Conservation (phyloP, 2,113 vertebrate species). For the Nothocercus julius region DNA sequence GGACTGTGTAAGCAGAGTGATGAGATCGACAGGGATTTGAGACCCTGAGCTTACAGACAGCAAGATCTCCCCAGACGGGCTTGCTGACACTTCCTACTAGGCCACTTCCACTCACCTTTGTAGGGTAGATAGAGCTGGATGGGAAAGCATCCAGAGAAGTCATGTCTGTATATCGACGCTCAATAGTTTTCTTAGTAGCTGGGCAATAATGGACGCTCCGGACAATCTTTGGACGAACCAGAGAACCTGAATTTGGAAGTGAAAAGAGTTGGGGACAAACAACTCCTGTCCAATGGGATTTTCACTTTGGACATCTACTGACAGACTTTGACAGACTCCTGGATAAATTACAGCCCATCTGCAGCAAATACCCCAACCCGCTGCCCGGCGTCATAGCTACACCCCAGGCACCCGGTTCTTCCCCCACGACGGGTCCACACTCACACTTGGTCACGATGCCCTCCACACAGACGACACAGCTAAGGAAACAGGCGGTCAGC, state of each 20-base stretch:
- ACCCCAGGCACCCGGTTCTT: no score
- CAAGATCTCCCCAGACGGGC: neutral
- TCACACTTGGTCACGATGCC: conserved; percentile 98
- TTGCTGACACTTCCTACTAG: neutral
- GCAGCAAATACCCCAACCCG: neutral
- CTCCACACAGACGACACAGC: conserved; percentile 94
- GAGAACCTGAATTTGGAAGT: conserved; percentile 82
- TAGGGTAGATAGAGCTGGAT: conserved; percentile 91
- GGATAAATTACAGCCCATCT: neutral
- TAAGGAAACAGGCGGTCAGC: conserved; percentile 89
- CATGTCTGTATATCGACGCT: conserved; percentile 93
- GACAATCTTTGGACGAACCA: conserved; percentile 94
- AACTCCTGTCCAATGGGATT: neutral
- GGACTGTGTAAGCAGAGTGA: neutral
- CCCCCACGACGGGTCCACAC: neutral
- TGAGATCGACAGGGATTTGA: neutral
- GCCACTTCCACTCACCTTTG: conserved; percentile 83
- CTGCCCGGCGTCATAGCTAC: neutral
- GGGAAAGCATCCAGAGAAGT: conserved; percentile 95
- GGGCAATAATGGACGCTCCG: conserved; percentile 98
- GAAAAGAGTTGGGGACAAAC: neutral
- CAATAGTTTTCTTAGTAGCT: conserved; percentile 94
- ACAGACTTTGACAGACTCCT: neutral
- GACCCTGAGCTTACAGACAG: neutral
- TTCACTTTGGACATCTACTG: neutral